Conservation (phyloP, 2,113 vertebrate species). For the Gambusia affinis region DNA sequence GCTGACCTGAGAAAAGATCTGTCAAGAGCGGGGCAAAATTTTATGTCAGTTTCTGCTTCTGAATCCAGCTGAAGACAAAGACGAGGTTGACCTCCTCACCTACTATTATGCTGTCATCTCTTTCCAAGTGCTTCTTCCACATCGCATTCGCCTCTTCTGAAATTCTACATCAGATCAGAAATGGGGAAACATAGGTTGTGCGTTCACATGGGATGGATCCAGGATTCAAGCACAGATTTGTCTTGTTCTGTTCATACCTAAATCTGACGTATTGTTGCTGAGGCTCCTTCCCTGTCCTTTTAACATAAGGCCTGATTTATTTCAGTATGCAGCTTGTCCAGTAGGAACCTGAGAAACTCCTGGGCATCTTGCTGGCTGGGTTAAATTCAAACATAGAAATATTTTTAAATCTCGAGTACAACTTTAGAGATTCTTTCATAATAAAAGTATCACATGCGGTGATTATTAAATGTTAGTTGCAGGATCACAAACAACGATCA, state of each 20-base stretch:
- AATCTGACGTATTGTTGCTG: constrained; percentile 65
- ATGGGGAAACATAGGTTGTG: background rate
- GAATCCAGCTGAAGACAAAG: background rate
- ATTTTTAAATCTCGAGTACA: background rate
- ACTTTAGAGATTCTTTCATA: background rate
- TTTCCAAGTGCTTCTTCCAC: constrained; percentile 92
- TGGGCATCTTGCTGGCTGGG: constrained; percentile 93
- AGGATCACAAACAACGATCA: background rate
- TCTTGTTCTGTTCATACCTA: constrained; percentile 38
- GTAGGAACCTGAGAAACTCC: constrained; percentile 92
- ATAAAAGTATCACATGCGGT: background rate
- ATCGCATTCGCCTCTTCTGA: constrained; percentile 88
- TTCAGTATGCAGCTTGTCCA: constrained; percentile 91
- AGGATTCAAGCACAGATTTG: background rate
- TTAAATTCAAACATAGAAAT: constrained; percentile 14
- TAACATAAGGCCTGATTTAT: constrained; percentile 80
- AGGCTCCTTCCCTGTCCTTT: constrained; percentile 54
- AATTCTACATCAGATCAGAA: constrained; percentile 70
- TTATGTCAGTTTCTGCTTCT: background rate
- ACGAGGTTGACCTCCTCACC: constrained; percentile 77
- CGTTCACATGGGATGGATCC: background rate
- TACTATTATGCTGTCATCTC: constrained; percentile 92
- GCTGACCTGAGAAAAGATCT: constrained; percentile 93
- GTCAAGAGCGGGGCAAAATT: background rate
- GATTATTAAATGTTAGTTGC: background rate